Base-by-base conservation (phyloP, 2,113 vertebrate genomes). In the Centrocercus urophasianus region DNA sequence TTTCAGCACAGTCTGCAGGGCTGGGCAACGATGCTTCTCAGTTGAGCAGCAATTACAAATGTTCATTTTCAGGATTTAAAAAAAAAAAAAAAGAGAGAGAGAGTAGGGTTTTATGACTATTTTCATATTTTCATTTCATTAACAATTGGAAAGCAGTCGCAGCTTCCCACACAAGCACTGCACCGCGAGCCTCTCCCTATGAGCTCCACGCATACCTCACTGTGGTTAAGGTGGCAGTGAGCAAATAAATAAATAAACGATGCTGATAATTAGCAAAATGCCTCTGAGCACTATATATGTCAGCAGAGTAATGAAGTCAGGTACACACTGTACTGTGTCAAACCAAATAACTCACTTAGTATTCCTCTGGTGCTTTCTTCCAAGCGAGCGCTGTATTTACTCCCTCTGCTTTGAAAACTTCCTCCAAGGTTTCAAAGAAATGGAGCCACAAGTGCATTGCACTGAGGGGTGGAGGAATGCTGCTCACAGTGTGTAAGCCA, bases 211-310 rank as follows among this genome's bases (percentile, higher is more conserved):
- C 76, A 50, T 28, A 67, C 43, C 25, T 13, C 11, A 4, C 11
- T 64, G 73, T 71, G 71, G 34, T 65, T 50, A 50, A 88, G 82
- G 82, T 13, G 28, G 85, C 54, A 48, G 64, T 8, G 66, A 77
- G 83, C 70, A 93, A 93, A 95, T 87, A 89, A 89, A 90, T 76
- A 86, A 93, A 71, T 56, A 60, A 25, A 21, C 14, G 57, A n/a
- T 73, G 83, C 43, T 74, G 94, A 93, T 95, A 93, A 96, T 96
- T 95, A 93, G 89, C 85, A 77, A 78, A 95, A 95, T 88, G 85
- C 83, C 93, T 93, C 2, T 2, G 5, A 95, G 96, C 94, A 54
- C 52, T 64, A 40, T 72, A 40, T 78, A 80, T 91, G 86, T 89
- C 11, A 6, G 28, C 30, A 81, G 66, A 95, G 61, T 88, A 91